Evolutionary conservation across 1,140 invertebrate species (phyloP), one percentile per base, ranked within the genome.

Genomic region (Ceratitis capitata): DNA sequence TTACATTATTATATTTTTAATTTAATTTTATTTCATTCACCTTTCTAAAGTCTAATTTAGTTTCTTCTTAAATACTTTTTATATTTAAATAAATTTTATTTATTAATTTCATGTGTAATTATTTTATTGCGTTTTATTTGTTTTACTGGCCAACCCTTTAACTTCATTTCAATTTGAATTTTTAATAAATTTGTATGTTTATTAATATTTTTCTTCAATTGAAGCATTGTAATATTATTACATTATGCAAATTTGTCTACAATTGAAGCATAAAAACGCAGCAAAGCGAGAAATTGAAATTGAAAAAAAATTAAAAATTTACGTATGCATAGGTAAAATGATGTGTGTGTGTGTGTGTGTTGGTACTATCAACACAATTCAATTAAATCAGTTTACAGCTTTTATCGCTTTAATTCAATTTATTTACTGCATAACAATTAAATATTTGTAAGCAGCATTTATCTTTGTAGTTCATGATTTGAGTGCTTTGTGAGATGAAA

Each of bases 381-480:
- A 78, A 78, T 78, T 78, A 78, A n/a, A 78, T 23, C 69, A 78
- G 29, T 69, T 35, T 69, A 39, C 69, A 42, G 19, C 69, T 78
- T 78, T 78, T 78, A 78, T 45, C 69, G 23, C 69, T 78, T 78
- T 78, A n/a, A 78, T 78, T 42, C 69, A 78, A 78, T 78, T 78
- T 47, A 78, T 78, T 45, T 45, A 78, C 29, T 78, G 69, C 19
- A 45, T 78, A 78, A 23, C 69, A 78, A 78, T 78, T 78, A 78
- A 78, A 78, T 78, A 45, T 78, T 78, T 78, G 69, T 47, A 78
- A 78, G 69, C 39, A 78, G 45, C 39, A 45, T 78, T 78, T 78
- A 78, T 45, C 42, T 39, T 74, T 42, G 32, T 32, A 78, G n/a
- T 78, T 42, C 35, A 78, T 45, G 42, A 78, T 10, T 35, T 23